phyloP scores from a whole-genome alignment of 37 sponge, comb jelly and placozoan genomes.

The Halichondria panicea region DNA sequence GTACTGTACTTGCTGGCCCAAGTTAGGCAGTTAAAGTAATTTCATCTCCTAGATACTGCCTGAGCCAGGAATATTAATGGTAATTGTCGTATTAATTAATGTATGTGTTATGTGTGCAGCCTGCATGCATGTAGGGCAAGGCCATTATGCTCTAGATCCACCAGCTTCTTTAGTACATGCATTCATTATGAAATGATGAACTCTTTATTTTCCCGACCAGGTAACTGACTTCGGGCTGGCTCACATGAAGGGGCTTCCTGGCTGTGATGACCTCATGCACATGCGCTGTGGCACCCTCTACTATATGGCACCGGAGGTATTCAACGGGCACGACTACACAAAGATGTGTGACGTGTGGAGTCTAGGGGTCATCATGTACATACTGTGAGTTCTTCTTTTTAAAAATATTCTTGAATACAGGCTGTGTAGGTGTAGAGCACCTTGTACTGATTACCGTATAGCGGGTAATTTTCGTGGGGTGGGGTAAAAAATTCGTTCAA shows the following conservation, averaged over 20 bases:
- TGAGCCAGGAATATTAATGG: no score
- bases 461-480: background rate
- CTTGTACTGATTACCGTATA: background rate
- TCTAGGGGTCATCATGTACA: constrained; percentile 96
- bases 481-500: no score
- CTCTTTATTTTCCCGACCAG: constrained; percentile 23
- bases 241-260: constrained; percentile 60
- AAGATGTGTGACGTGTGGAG: constrained; percentile 97
- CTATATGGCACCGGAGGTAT: constrained; percentile 98
- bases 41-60: no score
- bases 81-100: no score
- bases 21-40: no score
- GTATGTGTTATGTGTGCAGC: no score
- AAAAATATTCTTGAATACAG: no score
- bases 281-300: constrained; percentile 85
- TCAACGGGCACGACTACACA: constrained; percentile 86
- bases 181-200: background rate
- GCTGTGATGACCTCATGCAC: constrained; percentile 73
- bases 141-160: no score
- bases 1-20: no score
- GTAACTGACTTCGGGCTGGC: constrained; percentile 95
- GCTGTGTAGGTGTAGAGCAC: no score
- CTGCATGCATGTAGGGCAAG: no score
- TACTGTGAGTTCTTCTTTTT: constrained; percentile 88
- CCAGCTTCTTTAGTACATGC: no score